phyloP scores from a whole-genome alignment of 2,797 vertebrate genomes.

The Morelia viridis region DNA sequence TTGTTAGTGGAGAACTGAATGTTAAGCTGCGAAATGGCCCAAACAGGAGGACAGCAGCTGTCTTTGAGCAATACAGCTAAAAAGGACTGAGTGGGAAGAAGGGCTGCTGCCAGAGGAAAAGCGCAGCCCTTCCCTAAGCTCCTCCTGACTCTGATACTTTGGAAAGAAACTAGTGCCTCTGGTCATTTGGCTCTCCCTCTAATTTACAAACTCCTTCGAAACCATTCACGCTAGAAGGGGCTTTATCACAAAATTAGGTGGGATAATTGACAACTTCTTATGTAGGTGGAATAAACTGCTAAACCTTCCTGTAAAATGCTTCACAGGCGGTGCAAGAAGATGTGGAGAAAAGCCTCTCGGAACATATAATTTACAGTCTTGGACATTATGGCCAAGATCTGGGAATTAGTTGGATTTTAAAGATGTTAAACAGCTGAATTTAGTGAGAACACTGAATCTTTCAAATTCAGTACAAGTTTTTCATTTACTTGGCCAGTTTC shows the following conservation, averaged over 20 bases:
- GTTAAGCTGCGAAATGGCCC: not conserved
- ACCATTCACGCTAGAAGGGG: constrained; percentile 10
- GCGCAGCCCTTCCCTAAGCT: not conserved
- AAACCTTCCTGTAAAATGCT: constrained; percentile 36
- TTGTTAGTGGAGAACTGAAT: not conserved
- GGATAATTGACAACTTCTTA: constrained; percentile 10
- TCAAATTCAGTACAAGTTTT: not conserved
- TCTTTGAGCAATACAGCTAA: not conserved
- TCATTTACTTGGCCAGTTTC: constrained; percentile 13
- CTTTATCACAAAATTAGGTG: constrained; percentile 15
- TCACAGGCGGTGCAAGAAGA: constrained; percentile 14
- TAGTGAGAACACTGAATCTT: not conserved
- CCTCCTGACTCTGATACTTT: not conserved
- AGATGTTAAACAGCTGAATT: not conserved
- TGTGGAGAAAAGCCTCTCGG: constrained; percentile 18
- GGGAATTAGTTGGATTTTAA: not conserved
- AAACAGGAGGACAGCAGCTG: not conserved
- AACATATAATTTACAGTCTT: constrained; percentile 19
- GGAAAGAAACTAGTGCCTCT: not conserved
- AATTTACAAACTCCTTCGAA: constrained; percentile 1
- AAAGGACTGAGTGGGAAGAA: not conserved
- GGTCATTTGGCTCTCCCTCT: constrained; percentile 24
- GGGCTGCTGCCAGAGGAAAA: constrained; percentile 8
- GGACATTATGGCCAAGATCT: not conserved
- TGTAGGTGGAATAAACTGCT: constrained; percentile 2